phyloP scores from a whole-genome alignment of 2,888 invertebrate genomes.

The Lasius platythorax region DNA sequence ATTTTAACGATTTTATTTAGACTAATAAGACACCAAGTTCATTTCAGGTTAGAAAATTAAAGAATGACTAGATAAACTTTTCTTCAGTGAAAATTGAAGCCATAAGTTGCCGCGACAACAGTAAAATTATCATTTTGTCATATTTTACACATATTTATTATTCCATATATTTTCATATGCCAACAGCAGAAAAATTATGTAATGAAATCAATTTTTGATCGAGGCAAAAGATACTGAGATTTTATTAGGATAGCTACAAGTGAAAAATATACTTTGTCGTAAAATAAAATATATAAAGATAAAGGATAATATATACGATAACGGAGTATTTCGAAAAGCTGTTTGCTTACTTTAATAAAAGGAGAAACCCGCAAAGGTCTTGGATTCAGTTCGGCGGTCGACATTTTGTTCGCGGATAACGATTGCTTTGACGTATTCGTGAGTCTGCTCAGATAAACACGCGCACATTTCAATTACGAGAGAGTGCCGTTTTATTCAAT shows the following conservation, averaged over 20 bases:
- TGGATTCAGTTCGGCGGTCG: conserved; percentile 80
- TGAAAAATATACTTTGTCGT: not conserved
- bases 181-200: conserved; percentile 65
- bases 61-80: not conserved
- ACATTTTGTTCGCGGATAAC: conserved; percentile 80
- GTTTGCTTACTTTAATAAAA: conserved; percentile 90
- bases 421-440: not conserved
- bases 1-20: not conserved
- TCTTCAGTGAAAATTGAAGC: not conserved
- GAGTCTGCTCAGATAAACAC: not conserved
- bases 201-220: conserved; percentile 58
- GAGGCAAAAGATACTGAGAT: not conserved
- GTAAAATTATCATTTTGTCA: not conserved
- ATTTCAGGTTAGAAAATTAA: conserved; percentile 25
- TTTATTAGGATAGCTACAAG: not conserved
- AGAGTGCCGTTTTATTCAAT: not conserved
- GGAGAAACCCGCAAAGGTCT: conserved; percentile 93
- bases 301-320: not conserved
- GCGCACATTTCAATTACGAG: conserved; percentile 2
- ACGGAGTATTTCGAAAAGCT: not conserved
- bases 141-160: not conserved
- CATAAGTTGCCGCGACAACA: not conserved
- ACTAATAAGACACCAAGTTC: not conserved
- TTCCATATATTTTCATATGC: not conserved
- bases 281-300: conserved; percentile 21